Base-by-base conservation (phyloP, 2,888 invertebrate species). In the Creontiades dilutus region DNA sequence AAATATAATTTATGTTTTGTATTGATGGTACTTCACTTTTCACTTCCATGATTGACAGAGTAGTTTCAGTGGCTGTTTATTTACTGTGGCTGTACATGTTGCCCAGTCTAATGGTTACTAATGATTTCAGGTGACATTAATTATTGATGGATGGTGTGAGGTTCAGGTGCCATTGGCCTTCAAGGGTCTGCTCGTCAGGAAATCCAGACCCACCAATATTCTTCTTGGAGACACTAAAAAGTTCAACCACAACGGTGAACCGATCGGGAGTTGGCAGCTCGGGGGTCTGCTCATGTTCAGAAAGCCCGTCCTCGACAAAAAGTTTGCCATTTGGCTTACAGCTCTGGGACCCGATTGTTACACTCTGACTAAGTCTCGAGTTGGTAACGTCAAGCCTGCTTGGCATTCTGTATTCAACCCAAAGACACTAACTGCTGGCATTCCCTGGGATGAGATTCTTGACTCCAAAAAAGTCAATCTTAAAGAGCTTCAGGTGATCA, bases 371-470 rank as follows among this genome's bases (percentile, higher is more conserved):
- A 93, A 94, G 90, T 94, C 94, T 90, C 93, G 93, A 81, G 94
- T 94, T 0, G 94, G 94, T 90, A 93, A 94, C 89, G 93, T 94
- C 61, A 92, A 93, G 0, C 94, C 95, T 0, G 94, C 95, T 91
- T 94, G 93, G 91, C 93, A 94, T 0, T 92, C 94, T 0, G 92
- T 94, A 19, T 93, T 95, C 91, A 94, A 94, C 16, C 93, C 94
- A 0, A 93, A 94, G 27, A 93, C 94, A 2, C 92, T 94, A 23
- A 93, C 94, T 89, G 93, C 94, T 13, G 94, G 95, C 91, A 94
- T 95, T 37, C 94, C 95, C 91, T 95, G 95, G 95, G 95, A 95
- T 91, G 93, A 94, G 92, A 94, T 95, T n/a, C 94, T 94, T 93
- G 95, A 95, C 28, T 91, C 91, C 2, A 91, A 91, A 23, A 89